These are phyloP conservation scores for Apodemus sylvaticus DNA, from an alignment of 2,113 vertebrate species.

Conservation along the genomic window DNA sequence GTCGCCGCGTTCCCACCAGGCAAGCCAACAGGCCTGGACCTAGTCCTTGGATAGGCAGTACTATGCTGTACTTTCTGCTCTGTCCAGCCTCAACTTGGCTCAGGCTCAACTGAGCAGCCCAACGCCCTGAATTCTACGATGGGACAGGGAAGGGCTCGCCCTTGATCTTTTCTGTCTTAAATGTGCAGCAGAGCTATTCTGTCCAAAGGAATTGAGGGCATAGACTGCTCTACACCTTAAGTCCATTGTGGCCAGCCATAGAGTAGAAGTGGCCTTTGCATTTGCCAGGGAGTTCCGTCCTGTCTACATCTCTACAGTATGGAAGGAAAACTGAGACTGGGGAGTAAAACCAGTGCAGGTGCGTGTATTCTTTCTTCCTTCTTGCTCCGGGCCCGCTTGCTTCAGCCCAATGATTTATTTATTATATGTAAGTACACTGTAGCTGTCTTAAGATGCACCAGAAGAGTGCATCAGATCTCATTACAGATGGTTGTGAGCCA, in stretches of 20 bases:
- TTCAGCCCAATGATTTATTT: too few relatives aligned
- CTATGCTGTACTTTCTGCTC: not conserved
- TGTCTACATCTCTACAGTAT: not conserved
- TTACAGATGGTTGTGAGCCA: too few relatives aligned
- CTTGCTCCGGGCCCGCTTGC: too few relatives aligned
- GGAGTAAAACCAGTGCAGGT: not conserved
- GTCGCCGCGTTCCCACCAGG: not conserved
- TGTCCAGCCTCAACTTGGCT: not conserved
- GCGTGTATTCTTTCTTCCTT: not conserved
- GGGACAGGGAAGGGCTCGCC: not conserved
- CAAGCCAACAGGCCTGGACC: not conserved
- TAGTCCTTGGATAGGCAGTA: not conserved
- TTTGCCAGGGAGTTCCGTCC: not conserved
- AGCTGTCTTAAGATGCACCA: too few relatives aligned
- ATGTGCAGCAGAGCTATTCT: not conserved
- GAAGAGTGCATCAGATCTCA: too few relatives aligned
- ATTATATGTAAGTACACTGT: too few relatives aligned
- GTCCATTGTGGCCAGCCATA: rapidly evolving
- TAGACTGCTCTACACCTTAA: not conserved
- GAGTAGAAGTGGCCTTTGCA: not conserved
- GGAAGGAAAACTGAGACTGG: not conserved
- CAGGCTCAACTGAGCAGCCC: not conserved
- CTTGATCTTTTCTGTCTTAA: not conserved
- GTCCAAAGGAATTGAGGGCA: not conserved
- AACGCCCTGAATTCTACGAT: not conserved